Base-by-base conservation (phyloP, 2,888 invertebrate genomes). In the Lasius platythorax region DNA sequence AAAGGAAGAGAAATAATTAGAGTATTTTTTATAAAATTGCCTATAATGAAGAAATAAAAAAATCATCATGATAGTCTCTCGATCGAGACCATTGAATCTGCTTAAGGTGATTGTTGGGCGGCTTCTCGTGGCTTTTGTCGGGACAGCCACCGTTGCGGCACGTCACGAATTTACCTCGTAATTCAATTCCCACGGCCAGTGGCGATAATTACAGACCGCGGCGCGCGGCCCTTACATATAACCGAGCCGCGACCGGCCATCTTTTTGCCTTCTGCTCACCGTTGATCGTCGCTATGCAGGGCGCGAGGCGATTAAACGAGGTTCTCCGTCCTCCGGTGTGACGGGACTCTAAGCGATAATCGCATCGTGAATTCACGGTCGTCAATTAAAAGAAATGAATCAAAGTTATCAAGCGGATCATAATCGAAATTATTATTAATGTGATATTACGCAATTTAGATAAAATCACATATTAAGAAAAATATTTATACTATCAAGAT, bases 171-270 rank as follows among this genome's bases (percentile, higher is more conserved):
- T 93, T 91, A 92, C 89, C 91, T 92, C 91, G 94, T 94, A 93
- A 94, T 94, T 94, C 92, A 93, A 94, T 94, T 94, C 94, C 94
- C 94, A 94, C 94, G 94, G 92, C 93, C 92, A 91, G 88, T 90
- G 89, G 91, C 92, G 92, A 93, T 94, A 94, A 94, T 94, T 94
- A 92, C 92, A 90, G 89, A 64, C 86, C 88, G 78, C 82, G 68
- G 83, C 64, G 70, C 84, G 76, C 74, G 64, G 68, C 85, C 72
- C 66, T 84, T 75, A 58, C 66, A 70, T 73, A 83, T 83, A 74
- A 40, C 76, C 61, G 50, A 68, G 61, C 33, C 40, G 76, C 84
- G 46, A 76, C 78, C 84, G 33, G 75, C 79, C 87, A 88, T 87
- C 88, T 83, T 88, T 89, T 87, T 89, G 76, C 83, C 83, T 83